Percentiles rank a stretch among this genome's conserved stretches.
phyloP scores from a whole-genome alignment of 2,113 vertebrate species.

The Castor canadensis region DNA sequence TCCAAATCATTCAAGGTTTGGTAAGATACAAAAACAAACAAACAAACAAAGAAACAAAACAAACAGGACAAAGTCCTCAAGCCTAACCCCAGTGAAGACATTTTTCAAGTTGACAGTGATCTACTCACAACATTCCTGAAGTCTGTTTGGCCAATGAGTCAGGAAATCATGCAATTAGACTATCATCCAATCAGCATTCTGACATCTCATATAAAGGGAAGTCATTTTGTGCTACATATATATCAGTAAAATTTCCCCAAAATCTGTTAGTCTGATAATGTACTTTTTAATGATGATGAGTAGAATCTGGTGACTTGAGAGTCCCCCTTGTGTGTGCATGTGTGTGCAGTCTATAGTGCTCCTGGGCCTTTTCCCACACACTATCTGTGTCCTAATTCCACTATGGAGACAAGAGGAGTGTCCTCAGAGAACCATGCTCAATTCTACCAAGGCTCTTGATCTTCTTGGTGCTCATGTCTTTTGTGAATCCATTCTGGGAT shows the following conservation, averaged over 20 bases:
- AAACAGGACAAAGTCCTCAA: conserved; percentile 15
- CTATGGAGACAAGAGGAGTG: not conserved
- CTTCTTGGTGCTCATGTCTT: not conserved
- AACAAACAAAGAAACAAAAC: conserved; percentile 2
- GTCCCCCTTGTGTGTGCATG: fast-evolving
- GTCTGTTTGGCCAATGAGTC: conserved; percentile 39
- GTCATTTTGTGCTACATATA: not conserved
- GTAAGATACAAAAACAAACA: not conserved
- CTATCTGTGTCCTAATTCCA: not conserved
- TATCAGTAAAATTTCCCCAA: not conserved
- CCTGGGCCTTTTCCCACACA: not conserved
- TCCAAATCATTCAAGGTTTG: conserved; percentile 18
- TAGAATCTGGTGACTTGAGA: not conserved
- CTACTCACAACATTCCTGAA: not conserved
- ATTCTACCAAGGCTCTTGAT: not conserved
- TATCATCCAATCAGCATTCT: conserved; percentile 12
- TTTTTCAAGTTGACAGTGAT: conserved; percentile 30
- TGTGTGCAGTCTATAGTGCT: not conserved
- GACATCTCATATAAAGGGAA: not conserved
- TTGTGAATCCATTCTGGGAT: not conserved
- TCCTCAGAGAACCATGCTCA: not conserved
- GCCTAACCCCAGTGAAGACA: not conserved
- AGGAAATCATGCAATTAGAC: conserved; percentile 3
- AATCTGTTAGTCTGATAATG: not conserved
- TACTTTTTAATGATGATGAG: not conserved